These are phyloP conservation scores for Hoplodrina ambigua DNA, from an alignment of 2,888 invertebrate genomes.

Conservation along the genomic window DNA sequence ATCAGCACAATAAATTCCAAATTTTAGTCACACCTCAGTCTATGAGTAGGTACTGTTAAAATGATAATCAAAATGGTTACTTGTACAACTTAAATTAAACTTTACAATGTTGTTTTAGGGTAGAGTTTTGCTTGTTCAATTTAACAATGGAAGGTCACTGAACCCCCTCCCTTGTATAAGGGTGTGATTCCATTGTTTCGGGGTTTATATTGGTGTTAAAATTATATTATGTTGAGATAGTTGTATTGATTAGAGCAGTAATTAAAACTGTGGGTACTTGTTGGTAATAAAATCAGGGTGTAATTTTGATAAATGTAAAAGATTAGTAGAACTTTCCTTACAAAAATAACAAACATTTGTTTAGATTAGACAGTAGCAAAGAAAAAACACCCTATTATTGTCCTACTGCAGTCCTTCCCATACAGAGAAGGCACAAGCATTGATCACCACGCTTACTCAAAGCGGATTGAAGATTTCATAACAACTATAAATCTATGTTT, in stretches of 20 bases:
- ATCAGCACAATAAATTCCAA: slow-evolving; percentile 66
- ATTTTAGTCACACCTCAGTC: slow-evolving; percentile 72
- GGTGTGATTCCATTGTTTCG: slow-evolving; percentile 79
- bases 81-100: slow-evolving; percentile 34
- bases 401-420: no score
- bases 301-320: neutral
- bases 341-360: neutral
- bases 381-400: no score
- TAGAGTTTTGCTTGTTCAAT: slow-evolving; percentile 39
- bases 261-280: slow-evolving; percentile 25
- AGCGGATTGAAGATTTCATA: no score
- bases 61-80: slow-evolving; percentile 68
- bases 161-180: slow-evolving; percentile 74
- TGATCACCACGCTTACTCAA: no score
- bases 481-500: no score
- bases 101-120: slow-evolving; percentile 29
- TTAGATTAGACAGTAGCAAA: neutral
- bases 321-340: neutral
- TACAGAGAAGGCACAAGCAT: no score
- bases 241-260: slow-evolving; percentile 51
- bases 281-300: neutral
- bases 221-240: slow-evolving; percentile 59
- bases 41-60: slow-evolving; percentile 62
- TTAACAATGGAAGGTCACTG: slow-evolving; percentile 66
- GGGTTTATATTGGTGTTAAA: slow-evolving; percentile 74